phyloP scores from a whole-genome alignment of 2,888 invertebrate species.

The Acheta domesticus region DNA sequence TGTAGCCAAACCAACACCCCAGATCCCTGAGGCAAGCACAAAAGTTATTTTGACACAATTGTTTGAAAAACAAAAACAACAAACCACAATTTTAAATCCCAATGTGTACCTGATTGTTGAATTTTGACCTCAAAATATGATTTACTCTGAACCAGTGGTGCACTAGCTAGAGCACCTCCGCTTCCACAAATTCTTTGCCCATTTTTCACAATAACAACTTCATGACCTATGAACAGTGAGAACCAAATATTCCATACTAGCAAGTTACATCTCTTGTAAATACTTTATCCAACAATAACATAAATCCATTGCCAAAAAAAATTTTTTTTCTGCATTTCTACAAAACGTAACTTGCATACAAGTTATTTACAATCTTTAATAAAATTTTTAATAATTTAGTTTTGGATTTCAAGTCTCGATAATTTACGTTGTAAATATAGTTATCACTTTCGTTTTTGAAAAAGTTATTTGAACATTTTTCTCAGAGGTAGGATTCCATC shows the following conservation, averaged over 20 bases:
- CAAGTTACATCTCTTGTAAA: too few relatives aligned
- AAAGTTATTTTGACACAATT: neutral
- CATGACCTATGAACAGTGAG: conserved; percentile 65
- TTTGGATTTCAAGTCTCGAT: too few relatives aligned
- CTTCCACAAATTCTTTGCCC: conserved; percentile 91
- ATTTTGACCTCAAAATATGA: conserved; percentile 98
- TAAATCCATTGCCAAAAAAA: neutral
- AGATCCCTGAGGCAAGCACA: conserved; percentile 54
- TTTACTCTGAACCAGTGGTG: conserved; percentile 94
- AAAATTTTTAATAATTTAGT: too few relatives aligned
- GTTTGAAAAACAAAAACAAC: too few relatives aligned
- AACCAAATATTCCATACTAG: too few relatives aligned
- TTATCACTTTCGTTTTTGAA: too few relatives aligned
- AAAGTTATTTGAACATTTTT: too few relatives aligned
- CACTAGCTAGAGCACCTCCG: conserved; percentile 90
- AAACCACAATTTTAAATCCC: neutral
- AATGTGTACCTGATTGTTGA: conserved; percentile 75
- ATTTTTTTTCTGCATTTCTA: conserved; percentile 11
- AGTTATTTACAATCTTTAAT: neutral
- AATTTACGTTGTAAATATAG: too few relatives aligned
- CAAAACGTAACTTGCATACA: neutral
- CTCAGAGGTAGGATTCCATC: too few relatives aligned
- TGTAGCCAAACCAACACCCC: conserved; percentile 94
- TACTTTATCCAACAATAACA: neutral
- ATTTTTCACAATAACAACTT: conserved; percentile 93